Base-by-base conservation (phyloP, 2,888 invertebrate genomes). In the Euplexia lucipara region DNA sequence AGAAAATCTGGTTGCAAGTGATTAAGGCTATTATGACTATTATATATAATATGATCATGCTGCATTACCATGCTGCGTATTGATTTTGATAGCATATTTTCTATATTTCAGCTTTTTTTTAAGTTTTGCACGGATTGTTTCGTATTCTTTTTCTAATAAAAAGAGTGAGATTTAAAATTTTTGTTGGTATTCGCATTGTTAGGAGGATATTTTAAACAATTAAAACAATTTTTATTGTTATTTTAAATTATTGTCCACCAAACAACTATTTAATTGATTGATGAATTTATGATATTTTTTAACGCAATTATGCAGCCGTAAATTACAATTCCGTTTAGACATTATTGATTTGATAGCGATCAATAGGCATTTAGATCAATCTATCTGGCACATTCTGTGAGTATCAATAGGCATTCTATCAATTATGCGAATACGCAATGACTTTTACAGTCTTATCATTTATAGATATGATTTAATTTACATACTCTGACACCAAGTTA, bases 321-420 rank as follows among this genome's bases (percentile, higher is more conserved):
- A 49, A 57, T n/a, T n/a, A 65, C 54, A 54, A 63, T 59, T 35
- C 22, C 22, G 30, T 18, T 45, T 16, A 48, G 65, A 57, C 41
- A 42, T 60, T 30, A 57, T 65, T 59, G 30, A 41, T 59, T 61
- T n/a, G 5, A 61, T 72, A 56, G 10, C 53, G 49, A 81, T 81
- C 58, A 63, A 63, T 47, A 22, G 39, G 16, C 60, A 54, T 81
- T 64, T 47, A 66, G 52, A 66, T 65, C 42, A 62, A 69, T 77
- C 12, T 52, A 49, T 60, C 26, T 63, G 52, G 12, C 16, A 34
- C 18, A 37, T 49, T 44, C 53, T 58, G 64, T 53, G 47, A 52
- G 39, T 80, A 60, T 69, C 60, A 72, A 65, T 78, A 35, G 48
- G 12, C 20, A 56, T 35, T 72, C 20, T 58, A 72, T 72, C 42